A percentile compares a stretch with the other conserved stretches of the same genome.
Conservation (phyloP, 2,888 invertebrate species). For the Drosophila lacicola region DNA sequence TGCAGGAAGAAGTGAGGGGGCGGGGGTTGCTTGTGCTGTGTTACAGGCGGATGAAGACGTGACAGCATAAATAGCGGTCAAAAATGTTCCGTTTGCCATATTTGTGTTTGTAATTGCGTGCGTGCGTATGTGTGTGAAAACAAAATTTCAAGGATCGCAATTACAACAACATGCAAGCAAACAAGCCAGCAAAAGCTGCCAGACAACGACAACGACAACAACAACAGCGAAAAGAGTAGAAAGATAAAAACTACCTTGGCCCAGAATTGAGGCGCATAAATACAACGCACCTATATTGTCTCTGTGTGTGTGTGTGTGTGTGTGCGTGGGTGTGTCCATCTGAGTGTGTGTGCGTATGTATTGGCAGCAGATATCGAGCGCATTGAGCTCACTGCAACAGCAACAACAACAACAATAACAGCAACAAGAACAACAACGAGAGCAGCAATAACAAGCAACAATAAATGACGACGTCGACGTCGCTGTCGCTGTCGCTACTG, state of each 20-base stretch:
- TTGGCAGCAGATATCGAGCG: conserved; percentile 74
- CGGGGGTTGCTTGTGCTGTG: not conserved
- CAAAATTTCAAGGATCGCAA: conserved; percentile 74
- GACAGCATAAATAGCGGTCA: conserved; percentile 58
- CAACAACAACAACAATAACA: conserved; percentile 32
- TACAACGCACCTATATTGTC: conserved; percentile 73
- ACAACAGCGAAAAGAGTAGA: conserved; percentile 59
- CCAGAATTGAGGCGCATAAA: conserved; percentile 77
- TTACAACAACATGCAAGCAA: conserved; percentile 57
- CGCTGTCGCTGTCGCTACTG: conserved; percentile 33
- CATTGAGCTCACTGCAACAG: conserved; percentile 51
- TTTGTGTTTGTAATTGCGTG: conserved; percentile 53
- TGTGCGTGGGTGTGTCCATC: conserved; percentile 52
- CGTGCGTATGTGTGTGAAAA: conserved; percentile 30
- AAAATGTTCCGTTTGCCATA: conserved; percentile 44
- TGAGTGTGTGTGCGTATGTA: conserved; percentile 48
- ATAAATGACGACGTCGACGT: conserved; percentile 62
- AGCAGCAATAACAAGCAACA: conserved; percentile 54
- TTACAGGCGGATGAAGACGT: conserved; percentile 42
- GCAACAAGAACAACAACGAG: conserved; percentile 9
- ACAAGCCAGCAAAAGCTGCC: conserved; percentile 52
- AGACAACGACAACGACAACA: conserved; percentile 40
- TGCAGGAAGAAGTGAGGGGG: conserved; percentile 3
- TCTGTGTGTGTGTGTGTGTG: conserved; percentile 15
- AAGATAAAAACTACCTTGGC: conserved; percentile 82